Conservation (phyloP, 2,797 vertebrate species). For the Molothrus aeneus region DNA sequence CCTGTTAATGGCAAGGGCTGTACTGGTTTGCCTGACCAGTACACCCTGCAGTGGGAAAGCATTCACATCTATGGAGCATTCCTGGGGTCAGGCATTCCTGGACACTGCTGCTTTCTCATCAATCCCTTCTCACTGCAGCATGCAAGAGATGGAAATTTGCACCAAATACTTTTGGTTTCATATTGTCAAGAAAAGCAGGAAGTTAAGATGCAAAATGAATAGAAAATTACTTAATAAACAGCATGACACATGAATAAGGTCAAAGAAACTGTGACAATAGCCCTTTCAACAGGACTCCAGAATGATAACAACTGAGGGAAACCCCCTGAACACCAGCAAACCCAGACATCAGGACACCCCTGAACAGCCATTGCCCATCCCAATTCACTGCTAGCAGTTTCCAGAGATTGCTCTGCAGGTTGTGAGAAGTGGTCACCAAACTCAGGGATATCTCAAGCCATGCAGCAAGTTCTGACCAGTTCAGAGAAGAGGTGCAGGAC, state of each 20-base stretch:
- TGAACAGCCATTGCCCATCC: background rate
- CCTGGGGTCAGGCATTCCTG: background rate
- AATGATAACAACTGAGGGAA: background rate
- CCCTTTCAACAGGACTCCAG: background rate
- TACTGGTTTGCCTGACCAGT: background rate
- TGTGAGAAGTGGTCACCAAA: background rate
- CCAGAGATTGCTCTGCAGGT: background rate
- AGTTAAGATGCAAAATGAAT: background rate
- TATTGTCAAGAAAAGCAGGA: background rate
- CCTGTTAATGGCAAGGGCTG: background rate
- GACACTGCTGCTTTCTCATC: background rate
- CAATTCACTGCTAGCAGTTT: background rate
- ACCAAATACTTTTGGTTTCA: background rate
- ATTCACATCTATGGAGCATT: background rate
- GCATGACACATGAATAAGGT: background rate
- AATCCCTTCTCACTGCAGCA: background rate
- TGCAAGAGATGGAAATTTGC: background rate
- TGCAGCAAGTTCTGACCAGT: background rate
- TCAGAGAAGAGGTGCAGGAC: background rate
- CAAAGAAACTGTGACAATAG: background rate
- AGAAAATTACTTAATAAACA: constrained; percentile 12
- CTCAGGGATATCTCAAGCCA: background rate
- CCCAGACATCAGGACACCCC: background rate
- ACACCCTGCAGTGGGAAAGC: background rate
- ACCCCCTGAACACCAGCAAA: background rate